phyloP scores from a whole-genome alignment of 2,797 vertebrate species.

The Erithacus rubecula region DNA sequence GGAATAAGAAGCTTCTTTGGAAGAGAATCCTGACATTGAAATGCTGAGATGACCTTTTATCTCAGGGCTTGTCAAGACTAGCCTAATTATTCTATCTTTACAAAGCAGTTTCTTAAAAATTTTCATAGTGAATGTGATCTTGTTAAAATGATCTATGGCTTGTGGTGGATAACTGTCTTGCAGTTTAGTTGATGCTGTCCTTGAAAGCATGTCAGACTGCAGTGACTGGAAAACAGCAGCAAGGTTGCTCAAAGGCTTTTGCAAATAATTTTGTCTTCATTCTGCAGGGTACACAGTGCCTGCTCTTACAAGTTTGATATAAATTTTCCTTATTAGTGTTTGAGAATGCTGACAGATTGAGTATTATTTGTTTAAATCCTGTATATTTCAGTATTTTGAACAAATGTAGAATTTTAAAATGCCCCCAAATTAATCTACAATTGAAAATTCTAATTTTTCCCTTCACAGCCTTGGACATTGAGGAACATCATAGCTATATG shows the following conservation, averaged over 20 bases:
- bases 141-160: not conserved
- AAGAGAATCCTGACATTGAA: not conserved
- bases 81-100: not conserved
- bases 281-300: not conserved
- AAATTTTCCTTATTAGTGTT: not conserved
- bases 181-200: not conserved
- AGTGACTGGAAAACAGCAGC: constrained; percentile 4
- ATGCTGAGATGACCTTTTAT: not conserved
- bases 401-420: not conserved
- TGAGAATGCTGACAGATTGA: not conserved
- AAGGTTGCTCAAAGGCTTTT: constrained; percentile 30
- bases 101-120: not conserved
- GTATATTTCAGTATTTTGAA: not conserved
- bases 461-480: not conserved
- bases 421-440: not conserved
- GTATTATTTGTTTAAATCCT: not conserved
- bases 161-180: not conserved
- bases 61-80: not conserved
- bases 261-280: constrained; percentile 5
- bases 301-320: not conserved
- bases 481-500: not conserved
- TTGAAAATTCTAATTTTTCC: not conserved
- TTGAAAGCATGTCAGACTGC: constrained; percentile 24
- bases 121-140: not conserved
- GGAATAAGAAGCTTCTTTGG: not conserved